phyloP scores from a whole-genome alignment of 2,888 invertebrate genomes.

The Brachycybe producta region DNA sequence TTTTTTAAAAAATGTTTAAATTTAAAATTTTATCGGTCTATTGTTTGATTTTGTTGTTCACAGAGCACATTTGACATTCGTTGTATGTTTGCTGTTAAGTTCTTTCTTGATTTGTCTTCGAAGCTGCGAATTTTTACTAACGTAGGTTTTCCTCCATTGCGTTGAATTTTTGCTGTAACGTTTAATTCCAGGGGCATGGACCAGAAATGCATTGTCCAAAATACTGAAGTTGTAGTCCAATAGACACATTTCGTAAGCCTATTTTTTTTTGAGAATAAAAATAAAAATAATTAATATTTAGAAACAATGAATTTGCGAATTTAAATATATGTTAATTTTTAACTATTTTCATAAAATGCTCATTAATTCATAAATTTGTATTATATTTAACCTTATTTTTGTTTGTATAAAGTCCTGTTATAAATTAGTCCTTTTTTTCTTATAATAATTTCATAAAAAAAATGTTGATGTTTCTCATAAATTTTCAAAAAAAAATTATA shows the following conservation, averaged over 20 bases:
- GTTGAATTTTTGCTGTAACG: constrained; percentile 5
- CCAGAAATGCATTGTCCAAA: constrained; percentile 81
- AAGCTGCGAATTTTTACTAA: constrained; percentile 5
- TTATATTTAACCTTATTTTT: too few species aligned
- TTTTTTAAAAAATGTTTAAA: too few species aligned
- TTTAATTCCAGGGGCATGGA: constrained; percentile 85
- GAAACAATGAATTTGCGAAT: neutral
- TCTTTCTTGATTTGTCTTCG: constrained; percentile 16
- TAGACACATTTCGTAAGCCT: constrained; percentile 83
- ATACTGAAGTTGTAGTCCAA: constrained; percentile 86
- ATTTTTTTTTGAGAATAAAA: too few species aligned
- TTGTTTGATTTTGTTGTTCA: neutral
- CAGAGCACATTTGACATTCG: constrained; percentile 7
- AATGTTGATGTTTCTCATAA: too few species aligned
- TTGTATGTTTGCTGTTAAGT: constrained; percentile 5
- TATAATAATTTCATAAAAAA: too few species aligned
- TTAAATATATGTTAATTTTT: neutral
- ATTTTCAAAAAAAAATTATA: too few species aligned
- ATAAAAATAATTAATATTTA: too few species aligned
- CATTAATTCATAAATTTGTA: too few species aligned
- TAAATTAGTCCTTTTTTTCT: too few species aligned
- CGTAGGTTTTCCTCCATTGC: constrained; percentile 11
- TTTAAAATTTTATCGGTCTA: too few species aligned
- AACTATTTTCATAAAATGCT: too few species aligned
- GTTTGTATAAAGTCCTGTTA: too few species aligned